Conservation (phyloP, 1,140 invertebrate genomes). For the Cyrtorhinus lividipennis region DNA sequence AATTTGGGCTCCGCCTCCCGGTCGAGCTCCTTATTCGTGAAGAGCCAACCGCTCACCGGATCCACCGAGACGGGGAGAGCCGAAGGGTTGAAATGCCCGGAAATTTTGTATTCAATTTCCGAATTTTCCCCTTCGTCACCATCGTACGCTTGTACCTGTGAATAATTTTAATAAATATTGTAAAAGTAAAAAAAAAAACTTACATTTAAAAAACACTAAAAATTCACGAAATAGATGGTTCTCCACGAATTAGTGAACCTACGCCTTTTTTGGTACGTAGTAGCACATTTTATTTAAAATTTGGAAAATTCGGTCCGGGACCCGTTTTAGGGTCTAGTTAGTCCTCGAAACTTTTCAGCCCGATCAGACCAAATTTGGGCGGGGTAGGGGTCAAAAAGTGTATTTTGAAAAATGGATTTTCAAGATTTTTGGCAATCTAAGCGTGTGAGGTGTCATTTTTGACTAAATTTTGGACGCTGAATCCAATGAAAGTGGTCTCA, state of each 20-base stretch:
- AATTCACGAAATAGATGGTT: background rate
- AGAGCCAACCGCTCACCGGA: slow-evolving; percentile 75
- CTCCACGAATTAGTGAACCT: background rate
- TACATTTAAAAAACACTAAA: slow-evolving; percentile 16
- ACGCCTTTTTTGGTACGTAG: no score
- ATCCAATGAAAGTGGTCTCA: no score
- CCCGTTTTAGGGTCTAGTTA: no score
- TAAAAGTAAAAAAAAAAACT: background rate
- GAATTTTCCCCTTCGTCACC: slow-evolving; percentile 78
- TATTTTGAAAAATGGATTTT: no score
- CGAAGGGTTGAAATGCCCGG: slow-evolving; percentile 29
- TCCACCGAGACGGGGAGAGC: slow-evolving; percentile 66
- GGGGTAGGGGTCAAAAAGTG: no score
- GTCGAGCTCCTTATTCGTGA: slow-evolving; percentile 73
- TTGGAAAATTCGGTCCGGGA: no score
- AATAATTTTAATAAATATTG: slow-evolving; percentile 21
- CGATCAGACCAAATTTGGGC: no score
- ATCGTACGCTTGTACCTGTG: slow-evolving; percentile 74
- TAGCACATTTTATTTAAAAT: no score
- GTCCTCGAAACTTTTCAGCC: no score
- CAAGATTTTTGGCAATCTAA: no score
- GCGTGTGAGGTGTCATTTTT: no score
- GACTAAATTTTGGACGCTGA: no score
- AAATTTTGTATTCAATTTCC: slow-evolving; percentile 61
- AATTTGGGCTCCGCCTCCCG: slow-evolving; percentile 71